Percentiles rank a stretch among this genome's conserved stretches.
Evolutionary conservation across 2,888 invertebrate genomes (phyloP).

Genomic region (Herminia tarsipennalis): DNA sequence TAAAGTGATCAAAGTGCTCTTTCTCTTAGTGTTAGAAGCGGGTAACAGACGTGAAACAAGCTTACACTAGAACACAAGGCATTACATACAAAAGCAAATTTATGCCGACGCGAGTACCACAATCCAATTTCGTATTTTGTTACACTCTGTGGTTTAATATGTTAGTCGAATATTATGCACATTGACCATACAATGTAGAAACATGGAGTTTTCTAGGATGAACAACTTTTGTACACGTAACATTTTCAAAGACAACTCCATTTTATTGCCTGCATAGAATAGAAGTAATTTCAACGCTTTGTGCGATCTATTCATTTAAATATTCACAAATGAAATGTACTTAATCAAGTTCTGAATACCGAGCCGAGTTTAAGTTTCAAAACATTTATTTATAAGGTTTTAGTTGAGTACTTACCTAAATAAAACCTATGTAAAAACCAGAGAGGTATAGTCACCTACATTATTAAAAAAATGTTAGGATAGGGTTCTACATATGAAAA

Average conservation of each 20-base stretch:
- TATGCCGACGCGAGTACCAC: neutral
- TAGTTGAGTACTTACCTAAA: too few relatives aligned
- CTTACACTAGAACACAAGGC: neutral
- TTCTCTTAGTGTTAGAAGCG: neutral
- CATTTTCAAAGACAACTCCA: neutral
- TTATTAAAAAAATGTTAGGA: too few relatives aligned
- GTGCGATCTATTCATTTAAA: neutral
- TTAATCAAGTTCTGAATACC: neutral
- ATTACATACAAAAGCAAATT: conserved; percentile 5
- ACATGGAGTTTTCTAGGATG: neutral
- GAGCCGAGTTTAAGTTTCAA: too few relatives aligned
- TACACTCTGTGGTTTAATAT: neutral
- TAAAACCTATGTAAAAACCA: too few relatives aligned
- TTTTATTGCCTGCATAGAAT: neutral
- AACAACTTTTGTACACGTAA: neutral
- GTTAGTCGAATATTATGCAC: neutral
- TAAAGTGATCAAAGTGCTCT: conserved; percentile 5
- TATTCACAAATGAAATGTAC: neutral
- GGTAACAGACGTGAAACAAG: conserved; percentile 7
- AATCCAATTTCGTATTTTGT: conserved; percentile 1
- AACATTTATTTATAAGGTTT: too few relatives aligned
- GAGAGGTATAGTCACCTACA: too few relatives aligned
- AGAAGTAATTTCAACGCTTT: neutral
- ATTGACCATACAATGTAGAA: neutral
- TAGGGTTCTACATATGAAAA: too few relatives aligned